Evolutionary conservation across 2,797 vertebrate genomes (phyloP), one percentile per base, ranked within the genome.

Genomic region (Hydrocynus forskahlii): DNA sequence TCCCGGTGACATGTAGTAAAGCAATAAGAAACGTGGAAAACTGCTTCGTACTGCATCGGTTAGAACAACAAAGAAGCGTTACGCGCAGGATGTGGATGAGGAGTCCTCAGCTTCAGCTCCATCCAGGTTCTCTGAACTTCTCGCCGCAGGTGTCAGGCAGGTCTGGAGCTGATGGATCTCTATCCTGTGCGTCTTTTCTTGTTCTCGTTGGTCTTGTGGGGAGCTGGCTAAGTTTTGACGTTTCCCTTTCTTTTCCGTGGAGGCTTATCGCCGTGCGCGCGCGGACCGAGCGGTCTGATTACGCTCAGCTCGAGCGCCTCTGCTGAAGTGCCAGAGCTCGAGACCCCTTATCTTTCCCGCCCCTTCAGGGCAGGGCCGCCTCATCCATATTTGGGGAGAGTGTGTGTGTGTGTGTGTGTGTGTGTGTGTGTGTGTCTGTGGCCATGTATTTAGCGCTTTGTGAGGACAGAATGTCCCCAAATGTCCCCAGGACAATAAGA

Each of bases 251-350:
- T 84, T 88, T 93, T 92, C 90, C 89, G 84, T 83, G 87, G 80
- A 93, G 90, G 85, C 92, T 95, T 94, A 94, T 95, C 93, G 91
- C 77, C 71, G 64, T 68, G 81, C 80, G 85, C 82, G 87, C 87
- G 84, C 77, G 89, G 89, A 87, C 86, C 88, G 91, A 92, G 91
- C 68, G 83, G 77, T 89, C 85, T 92, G 94, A 95, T 95, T 93
- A 94, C 90, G 84, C 90, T 70, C 78, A 79, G 80, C 87, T 67
- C 68, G 59, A 76, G 79, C 80, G 80, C 78, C 38, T 82, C 50
- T 54, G 71, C 76, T 72, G 76, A 76, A 83, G 73, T 78, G 78
- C 63, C 64, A 25, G 38, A 83, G 83, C 81, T 64, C 77, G 81
- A 64, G 50, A 63, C 45, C 73, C 77, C 82, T 87, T 82, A 86